Evolutionary conservation across 2,797 vertebrate species (phyloP), one percentile per base, ranked within the genome.

Genomic region (Bradypodion pumilum): DNA sequence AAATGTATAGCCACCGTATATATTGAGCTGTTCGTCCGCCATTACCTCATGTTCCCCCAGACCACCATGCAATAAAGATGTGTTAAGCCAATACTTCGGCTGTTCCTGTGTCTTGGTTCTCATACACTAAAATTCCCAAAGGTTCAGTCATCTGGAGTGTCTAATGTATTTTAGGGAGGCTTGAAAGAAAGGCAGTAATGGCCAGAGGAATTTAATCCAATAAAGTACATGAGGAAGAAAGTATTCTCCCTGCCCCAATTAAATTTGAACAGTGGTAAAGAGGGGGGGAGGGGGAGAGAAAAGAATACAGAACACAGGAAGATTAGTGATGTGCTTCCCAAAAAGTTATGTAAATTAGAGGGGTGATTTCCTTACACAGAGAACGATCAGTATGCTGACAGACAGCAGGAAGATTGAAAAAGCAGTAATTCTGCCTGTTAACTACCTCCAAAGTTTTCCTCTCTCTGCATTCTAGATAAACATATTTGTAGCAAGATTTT

Each of bases 401-500:
- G 84, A 82, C 29, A 23, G 40, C 42, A 74, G 84, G 83, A 91
- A 93, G 91, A 91, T 84, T 81, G 86, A 88, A 87, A 84, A 82
- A 88, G 27, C 85, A 80, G 82, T 88, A 86, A 91, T 69, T 87
- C 84, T 87, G 87, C 56, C 68, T 10, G 68, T 90, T 91, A 87
- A 93, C 86, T 82, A 89, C 82, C 63, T 49, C 74, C 1, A 0
- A 40, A 56, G 7, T 42, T 90, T 52, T 90, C 81, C 52, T 89
- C 83, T 86, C 88, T 81, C 86, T 73, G 83, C 76, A 0, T 78
- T 87, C 86, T 89, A 70, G 94, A 90, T 84, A 88, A 93, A 90
- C 91, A 88, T 88, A 92, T 85, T 88, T 91, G 83, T 90, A 93
- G 90, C 90, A 89, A 92, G 88, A 77, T 88, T 92, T 68, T n/a